Evolutionary conservation across 2,113 vertebrate species (phyloP).

Genomic region (Apteryx mantelli): DNA sequence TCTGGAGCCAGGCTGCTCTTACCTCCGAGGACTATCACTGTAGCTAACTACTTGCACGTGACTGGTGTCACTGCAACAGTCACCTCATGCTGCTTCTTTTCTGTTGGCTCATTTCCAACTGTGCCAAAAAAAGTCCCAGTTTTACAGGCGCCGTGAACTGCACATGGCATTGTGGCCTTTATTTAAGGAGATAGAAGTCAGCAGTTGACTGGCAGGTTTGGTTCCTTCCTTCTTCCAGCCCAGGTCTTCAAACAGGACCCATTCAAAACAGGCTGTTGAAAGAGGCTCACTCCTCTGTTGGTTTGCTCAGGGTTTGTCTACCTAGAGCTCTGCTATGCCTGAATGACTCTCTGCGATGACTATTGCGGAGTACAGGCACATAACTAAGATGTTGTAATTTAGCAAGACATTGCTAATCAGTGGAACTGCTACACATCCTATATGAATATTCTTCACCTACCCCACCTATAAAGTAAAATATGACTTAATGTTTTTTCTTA

Average conservation of each 20-base stretch:
- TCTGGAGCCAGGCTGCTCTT: background rate
- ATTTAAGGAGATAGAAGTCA: background rate
- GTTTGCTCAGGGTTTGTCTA: background rate
- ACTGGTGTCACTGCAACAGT: background rate
- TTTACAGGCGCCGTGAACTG: background rate
- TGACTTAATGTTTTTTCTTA: background rate
- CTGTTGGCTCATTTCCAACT: background rate
- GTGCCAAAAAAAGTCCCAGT: too few relatives aligned
- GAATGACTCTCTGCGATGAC: background rate
- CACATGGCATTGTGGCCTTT: fast-evolving
- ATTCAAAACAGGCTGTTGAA: background rate
- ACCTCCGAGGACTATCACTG: background rate
- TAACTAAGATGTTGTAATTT: background rate
- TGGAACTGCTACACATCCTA: background rate
- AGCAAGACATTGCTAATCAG: background rate
- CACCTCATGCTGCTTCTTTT: background rate
- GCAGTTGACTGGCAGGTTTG: background rate
- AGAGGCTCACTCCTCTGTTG: background rate
- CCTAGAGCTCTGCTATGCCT: background rate
- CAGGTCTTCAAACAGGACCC: background rate
- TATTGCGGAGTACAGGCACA: background rate
- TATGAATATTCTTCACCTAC: background rate
- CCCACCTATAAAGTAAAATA: background rate
- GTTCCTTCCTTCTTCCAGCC: background rate
- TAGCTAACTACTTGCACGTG: too few relatives aligned